Evolutionary conservation across 2,888 invertebrate species (phyloP).

Genomic region (Tipula confusa): DNA sequence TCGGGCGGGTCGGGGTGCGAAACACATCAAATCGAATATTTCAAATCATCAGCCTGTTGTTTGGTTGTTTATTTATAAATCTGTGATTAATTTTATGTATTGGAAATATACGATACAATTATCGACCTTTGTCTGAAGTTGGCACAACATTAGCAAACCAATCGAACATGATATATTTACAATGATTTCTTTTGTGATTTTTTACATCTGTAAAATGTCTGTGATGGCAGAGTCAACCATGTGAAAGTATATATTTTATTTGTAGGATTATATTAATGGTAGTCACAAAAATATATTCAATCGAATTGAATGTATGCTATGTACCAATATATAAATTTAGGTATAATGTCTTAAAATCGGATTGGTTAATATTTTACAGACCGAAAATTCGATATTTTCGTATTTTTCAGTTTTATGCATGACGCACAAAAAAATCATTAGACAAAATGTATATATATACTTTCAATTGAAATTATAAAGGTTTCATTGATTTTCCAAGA

Average conservation of each 20-base stretch:
- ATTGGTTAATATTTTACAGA: no score
- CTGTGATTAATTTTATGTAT: not conserved
- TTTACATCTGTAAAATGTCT: not conserved
- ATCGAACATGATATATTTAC: no score
- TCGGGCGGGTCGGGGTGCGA: no score
- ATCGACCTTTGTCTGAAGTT: not conserved
- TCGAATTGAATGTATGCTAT: no score
- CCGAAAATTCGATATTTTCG: no score
- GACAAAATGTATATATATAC: no score
- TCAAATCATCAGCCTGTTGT: not conserved
- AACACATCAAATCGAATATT: not conserved
- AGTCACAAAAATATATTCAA: no score
- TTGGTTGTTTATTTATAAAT: not conserved
- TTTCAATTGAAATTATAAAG: not conserved
- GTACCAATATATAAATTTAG: no score
- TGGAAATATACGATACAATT: not conserved
- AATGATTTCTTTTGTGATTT: no score
- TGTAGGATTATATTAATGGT: not conserved
- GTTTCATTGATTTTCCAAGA: not conserved
- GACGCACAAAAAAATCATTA: no score
- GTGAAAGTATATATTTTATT: not conserved
- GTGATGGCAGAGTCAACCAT: not conserved
- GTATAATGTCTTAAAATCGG: no score
- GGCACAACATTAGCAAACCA: not conserved
- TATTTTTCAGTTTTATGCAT: no score